These are phyloP conservation scores for Pseudomugil gertrudae DNA, from an alignment of 2,797 vertebrate genomes.

Conservation along the genomic window DNA sequence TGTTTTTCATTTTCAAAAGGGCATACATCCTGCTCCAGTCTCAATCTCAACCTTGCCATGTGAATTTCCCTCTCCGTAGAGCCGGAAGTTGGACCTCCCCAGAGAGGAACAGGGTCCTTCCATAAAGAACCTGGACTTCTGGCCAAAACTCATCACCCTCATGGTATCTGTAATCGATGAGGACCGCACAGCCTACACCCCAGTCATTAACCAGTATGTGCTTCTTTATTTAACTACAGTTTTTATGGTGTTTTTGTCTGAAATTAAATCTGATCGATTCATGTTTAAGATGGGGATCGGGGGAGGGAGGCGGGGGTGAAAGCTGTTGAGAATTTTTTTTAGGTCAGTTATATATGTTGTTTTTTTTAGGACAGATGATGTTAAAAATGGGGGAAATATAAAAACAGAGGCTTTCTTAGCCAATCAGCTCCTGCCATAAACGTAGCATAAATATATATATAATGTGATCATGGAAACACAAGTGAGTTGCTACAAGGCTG, in stretches of 20 bases:
- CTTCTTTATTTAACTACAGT: slow-evolving; percentile 10
- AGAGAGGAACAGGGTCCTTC: slow-evolving; percentile 96
- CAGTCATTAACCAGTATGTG: slow-evolving; percentile 96
- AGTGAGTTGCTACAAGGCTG: slow-evolving; percentile 6
- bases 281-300: too few species aligned
- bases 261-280: not conserved
- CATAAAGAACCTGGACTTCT: slow-evolving; percentile 97
- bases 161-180: slow-evolving; percentile 99
- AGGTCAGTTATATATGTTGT: too few species aligned
- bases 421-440: too few species aligned
- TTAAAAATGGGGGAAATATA: too few species aligned
- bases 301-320: too few species aligned
- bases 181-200: slow-evolving; percentile 94
- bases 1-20: not conserved
- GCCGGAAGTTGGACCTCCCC: slow-evolving; percentile 91
- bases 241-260: not conserved
- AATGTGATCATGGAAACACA: too few species aligned
- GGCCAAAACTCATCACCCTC: slow-evolving; percentile 96
- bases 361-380: too few species aligned
- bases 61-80: slow-evolving; percentile 71
- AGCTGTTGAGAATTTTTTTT: too few species aligned
- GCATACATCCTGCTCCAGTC: slow-evolving; percentile 1
- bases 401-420: too few species aligned
- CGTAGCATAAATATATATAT: too few species aligned
- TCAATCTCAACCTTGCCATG: not conserved